phyloP scores from a whole-genome alignment of 2,797 vertebrate genomes.

The Gobionotothen gibberifrons region DNA sequence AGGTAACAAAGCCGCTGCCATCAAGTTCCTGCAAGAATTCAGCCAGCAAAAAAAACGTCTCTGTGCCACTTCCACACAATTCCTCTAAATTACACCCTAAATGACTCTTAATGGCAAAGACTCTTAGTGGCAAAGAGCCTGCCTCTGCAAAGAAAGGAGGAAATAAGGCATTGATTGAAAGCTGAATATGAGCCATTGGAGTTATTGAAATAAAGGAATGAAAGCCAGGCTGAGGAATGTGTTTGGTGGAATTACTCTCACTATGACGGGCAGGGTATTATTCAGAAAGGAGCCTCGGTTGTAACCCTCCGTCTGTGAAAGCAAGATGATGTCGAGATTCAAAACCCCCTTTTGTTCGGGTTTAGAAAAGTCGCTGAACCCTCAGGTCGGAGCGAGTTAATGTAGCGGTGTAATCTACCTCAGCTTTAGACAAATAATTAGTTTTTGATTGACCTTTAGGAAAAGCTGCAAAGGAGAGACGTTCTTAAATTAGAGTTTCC shows the following conservation, averaged over 20 bases:
- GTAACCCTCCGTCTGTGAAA: conserved; percentile 18
- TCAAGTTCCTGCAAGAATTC: conserved; percentile 37
- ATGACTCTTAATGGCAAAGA: conserved; percentile 53
- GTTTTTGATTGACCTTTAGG: conserved; percentile 46
- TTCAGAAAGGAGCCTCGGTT: conserved; percentile 7
- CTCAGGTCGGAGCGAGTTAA: conserved; percentile 18
- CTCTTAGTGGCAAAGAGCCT: conserved; percentile 42
- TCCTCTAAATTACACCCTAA: conserved; percentile 51
- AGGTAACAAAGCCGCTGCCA: conserved; percentile 24
- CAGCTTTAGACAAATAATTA: conserved; percentile 39
- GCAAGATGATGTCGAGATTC: background rate
- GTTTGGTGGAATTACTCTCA: conserved; percentile 23
- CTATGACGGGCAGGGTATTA: conserved; percentile 36
- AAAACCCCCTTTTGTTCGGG: too few relatives aligned
- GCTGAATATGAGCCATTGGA: conserved; percentile 31
- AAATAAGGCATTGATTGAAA: conserved; percentile 60
- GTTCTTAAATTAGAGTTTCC: conserved; percentile 6
- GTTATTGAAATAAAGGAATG: conserved; percentile 40
- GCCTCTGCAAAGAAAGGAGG: conserved; percentile 18
- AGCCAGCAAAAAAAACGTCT: conserved; percentile 32
- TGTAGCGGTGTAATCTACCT: background rate
- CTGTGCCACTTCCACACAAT: conserved; percentile 39
- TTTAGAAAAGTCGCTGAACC: conserved; percentile 2
- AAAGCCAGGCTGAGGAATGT: conserved; percentile 33
- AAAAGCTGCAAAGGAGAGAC: background rate